These are phyloP conservation scores for Fragum fragum DNA, from an alignment of 2,888 invertebrate species.

Conservation along the genomic window DNA sequence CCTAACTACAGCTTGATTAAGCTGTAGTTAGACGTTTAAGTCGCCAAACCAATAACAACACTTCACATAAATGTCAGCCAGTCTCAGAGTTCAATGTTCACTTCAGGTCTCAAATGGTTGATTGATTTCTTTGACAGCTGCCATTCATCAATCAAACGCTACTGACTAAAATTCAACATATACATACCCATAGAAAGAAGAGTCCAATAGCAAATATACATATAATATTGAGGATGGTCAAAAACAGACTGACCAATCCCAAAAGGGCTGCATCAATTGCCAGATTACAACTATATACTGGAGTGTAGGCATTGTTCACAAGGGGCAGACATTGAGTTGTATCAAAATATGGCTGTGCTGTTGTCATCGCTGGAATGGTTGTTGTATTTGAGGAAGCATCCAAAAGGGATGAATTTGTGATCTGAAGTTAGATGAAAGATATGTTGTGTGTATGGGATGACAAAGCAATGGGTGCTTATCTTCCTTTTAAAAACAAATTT, in stretches of 20 bases:
- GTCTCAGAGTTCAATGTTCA: no score
- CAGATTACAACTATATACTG: slow-evolving; percentile 92
- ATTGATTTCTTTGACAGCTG: no score
- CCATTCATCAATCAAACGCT: no score
- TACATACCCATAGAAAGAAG: slow-evolving; percentile 91
- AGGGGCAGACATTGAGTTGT: slow-evolving; percentile 58
- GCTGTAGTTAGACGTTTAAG: no score
- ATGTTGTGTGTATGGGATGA: no score
- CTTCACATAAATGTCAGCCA: no score
- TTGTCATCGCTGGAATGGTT: background rate
- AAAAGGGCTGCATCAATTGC: slow-evolving; percentile 93
- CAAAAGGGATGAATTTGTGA: background rate
- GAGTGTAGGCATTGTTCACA: slow-evolving; percentile 86
- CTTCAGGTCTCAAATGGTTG: no score
- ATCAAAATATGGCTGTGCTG: background rate
- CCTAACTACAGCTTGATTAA: no score
- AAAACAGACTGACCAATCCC: slow-evolving; percentile 92
- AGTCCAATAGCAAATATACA: slow-evolving; percentile 94
- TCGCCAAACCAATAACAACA: no score
- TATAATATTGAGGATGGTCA: slow-evolving; percentile 94
- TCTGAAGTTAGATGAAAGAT: background rate
- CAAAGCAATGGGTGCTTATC: no score
- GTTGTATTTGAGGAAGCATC: background rate
- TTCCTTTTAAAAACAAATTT: no score
- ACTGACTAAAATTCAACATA: no score